Conservation (phyloP, 2,113 vertebrate species). For the Tetrax tetrax region DNA sequence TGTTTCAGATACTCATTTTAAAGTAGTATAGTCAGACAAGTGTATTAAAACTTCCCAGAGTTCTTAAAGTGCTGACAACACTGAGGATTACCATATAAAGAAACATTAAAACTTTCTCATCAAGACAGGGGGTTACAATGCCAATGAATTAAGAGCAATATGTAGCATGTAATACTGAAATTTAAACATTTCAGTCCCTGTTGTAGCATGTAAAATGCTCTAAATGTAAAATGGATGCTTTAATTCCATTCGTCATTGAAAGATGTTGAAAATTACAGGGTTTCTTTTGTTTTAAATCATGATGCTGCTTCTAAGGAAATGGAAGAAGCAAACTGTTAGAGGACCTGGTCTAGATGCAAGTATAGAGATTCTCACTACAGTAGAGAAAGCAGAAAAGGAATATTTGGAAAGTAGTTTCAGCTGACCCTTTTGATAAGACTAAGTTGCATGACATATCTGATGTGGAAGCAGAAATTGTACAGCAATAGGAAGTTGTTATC, state of each 20-base stretch:
- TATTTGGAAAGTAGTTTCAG: conserved; percentile 19
- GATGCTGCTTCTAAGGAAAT: neutral
- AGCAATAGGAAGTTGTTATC: conserved; percentile 59
- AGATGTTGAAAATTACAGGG: neutral
- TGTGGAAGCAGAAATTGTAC: conserved; percentile 44
- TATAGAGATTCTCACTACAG: neutral
- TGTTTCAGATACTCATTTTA: neutral
- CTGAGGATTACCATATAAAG: neutral
- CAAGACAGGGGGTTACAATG: neutral
- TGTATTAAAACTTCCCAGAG: neutral
- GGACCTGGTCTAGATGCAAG: neutral
- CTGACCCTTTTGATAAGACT: conserved; percentile 42
- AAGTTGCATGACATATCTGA: conserved; percentile 34
- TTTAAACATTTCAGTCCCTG: neutral
- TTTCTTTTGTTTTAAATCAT: conserved; percentile 12
- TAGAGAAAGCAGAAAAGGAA: conserved; percentile 1
- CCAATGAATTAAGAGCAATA: neutral
- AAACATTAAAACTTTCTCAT: neutral
- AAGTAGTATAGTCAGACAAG: neutral
- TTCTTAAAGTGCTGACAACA: conserved; percentile 18
- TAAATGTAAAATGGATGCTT: neutral
- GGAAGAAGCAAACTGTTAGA: neutral
- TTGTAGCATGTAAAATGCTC: neutral
- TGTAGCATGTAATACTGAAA: neutral
- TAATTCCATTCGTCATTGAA: neutral